Evolutionary conservation across 2,797 vertebrate genomes (phyloP).

Genomic region (Balearica regulorum): DNA sequence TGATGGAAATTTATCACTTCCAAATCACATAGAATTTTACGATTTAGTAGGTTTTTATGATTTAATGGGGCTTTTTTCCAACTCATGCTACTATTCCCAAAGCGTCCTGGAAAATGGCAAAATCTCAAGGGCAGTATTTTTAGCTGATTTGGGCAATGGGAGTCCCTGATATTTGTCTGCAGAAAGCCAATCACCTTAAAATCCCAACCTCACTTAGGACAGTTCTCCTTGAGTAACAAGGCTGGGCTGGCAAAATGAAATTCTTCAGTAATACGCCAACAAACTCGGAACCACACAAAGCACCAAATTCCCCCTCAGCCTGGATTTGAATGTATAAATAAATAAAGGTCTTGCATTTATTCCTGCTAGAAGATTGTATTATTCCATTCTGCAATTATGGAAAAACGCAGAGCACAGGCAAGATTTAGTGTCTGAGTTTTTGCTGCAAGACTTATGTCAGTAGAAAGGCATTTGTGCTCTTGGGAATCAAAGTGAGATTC

Average conservation of each 20-base stretch:
- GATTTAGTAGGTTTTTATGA: background rate
- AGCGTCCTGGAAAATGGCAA: background rate
- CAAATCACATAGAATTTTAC: background rate
- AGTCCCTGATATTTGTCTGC: conserved; percentile 2
- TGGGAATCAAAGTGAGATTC: conserved; percentile 44
- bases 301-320: background rate
- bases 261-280: background rate
- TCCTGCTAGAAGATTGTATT: conserved; percentile 6
- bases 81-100: background rate
- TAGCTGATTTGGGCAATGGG: background rate
- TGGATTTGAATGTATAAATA: conserved; percentile 36
- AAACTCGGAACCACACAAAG: conserved; percentile 13
- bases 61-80: background rate
- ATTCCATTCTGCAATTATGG: conserved; percentile 21
- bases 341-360: background rate
- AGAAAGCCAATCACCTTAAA: conserved; percentile 17
- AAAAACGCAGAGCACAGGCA: conserved; percentile 1
- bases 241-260: conserved; percentile 16
- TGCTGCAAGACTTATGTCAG: conserved; percentile 33
- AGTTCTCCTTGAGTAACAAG: conserved; percentile 30
- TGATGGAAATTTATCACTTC: background rate
- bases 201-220: background rate
- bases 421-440: conserved; percentile 9
- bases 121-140: background rate
- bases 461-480: conserved; percentile 43